A percentile compares a stretch with the other conserved stretches of the same genome.
phyloP scores from a whole-genome alignment of 2,888 invertebrate species.

The Pollenia amentaria region DNA sequence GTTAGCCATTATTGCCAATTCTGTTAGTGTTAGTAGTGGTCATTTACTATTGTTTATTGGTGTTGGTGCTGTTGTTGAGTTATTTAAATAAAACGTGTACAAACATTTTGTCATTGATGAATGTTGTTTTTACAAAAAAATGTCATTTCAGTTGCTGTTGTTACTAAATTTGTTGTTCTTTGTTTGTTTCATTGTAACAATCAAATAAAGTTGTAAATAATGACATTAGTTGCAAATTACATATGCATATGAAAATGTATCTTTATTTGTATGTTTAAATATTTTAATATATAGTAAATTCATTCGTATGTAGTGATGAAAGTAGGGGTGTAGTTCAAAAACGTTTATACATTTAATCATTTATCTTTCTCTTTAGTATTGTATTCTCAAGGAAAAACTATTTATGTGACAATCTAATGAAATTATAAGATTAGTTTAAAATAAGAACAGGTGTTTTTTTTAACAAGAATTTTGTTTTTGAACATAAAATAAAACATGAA shows the following conservation, averaged over 20 bases:
- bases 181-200: conserved; percentile 12
- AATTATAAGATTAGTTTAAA: background rate
- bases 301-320: background rate
- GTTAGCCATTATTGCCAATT: background rate
- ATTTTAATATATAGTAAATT: background rate
- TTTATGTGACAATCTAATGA: background rate
- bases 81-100: conserved; percentile 56
- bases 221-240: conserved; percentile 51
- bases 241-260: background rate
- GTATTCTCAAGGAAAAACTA: background rate
- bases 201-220: conserved; percentile 63
- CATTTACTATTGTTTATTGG: conserved; percentile 41
- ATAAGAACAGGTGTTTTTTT: background rate
- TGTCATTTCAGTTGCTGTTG: background rate
- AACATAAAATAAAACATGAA: no score
- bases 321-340: conserved; percentile 16
- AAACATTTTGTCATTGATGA: conserved; percentile 65
- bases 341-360: conserved; percentile 19
- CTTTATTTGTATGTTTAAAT: background rate
- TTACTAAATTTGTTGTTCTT: conserved; percentile 13
- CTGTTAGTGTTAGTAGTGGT: conserved; percentile 2
- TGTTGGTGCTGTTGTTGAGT: conserved; percentile 42
- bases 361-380: conserved; percentile 1
- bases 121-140: conserved; percentile 47
- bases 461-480: no score